Evolutionary conservation across 2,113 vertebrate genomes (phyloP).

Genomic region (Furnarius figulus): DNA sequence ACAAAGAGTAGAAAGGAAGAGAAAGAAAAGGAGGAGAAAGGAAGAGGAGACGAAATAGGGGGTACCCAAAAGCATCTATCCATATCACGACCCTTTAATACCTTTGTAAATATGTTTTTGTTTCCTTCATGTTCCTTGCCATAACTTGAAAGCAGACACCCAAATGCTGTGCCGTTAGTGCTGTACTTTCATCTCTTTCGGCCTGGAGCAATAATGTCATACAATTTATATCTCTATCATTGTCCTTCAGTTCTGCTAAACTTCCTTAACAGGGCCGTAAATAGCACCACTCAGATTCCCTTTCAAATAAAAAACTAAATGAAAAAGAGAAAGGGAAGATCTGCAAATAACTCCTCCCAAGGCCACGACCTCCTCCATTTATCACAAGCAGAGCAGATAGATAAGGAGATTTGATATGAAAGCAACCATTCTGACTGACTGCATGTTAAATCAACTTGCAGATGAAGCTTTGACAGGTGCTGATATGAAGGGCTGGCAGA

Average conservation of each 20-base stretch:
- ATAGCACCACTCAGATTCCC: not conserved
- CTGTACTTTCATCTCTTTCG: not conserved
- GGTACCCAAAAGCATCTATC: not conserved
- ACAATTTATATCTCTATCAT: not conserved
- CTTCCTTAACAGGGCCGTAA: not conserved
- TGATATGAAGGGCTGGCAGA: not conserved
- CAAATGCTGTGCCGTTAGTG: not conserved
- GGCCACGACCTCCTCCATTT: not conserved
- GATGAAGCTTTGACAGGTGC: not conserved
- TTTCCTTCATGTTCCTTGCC: not conserved
- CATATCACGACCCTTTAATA: not conserved
- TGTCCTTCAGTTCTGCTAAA: not conserved
- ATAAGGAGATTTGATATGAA: conserved; percentile 1
- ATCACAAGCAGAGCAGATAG: not conserved
- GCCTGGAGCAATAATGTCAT: not conserved
- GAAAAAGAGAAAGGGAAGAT: not conserved
- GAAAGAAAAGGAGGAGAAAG: not conserved
- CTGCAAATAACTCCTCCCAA: not conserved
- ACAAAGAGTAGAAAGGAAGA: not conserved
- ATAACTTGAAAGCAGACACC: not conserved
- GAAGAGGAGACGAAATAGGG: not conserved
- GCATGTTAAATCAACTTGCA: not conserved
- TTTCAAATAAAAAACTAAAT: conserved; percentile 5
- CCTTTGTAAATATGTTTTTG: not conserved
- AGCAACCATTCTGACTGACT: not conserved